A percentile compares a stretch with the other conserved stretches of the same genome.
Conservation (phyloP, 2,797 vertebrate genomes). For the Eptatretus atami region DNA sequence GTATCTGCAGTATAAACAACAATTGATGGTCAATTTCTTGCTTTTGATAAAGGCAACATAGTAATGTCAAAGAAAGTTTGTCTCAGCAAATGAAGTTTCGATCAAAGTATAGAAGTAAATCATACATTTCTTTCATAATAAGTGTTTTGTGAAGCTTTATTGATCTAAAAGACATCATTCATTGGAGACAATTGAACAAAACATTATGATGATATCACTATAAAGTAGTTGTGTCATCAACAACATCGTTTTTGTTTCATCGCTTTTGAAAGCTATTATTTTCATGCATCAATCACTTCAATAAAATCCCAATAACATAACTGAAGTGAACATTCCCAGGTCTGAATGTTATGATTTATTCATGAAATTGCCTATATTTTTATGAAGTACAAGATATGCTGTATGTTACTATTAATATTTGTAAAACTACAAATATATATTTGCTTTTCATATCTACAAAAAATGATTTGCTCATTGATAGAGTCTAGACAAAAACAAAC, state of each 20-base stretch:
- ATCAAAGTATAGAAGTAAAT: not conserved
- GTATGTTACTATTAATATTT: too few species aligned
- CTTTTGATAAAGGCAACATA: conserved; percentile 16
- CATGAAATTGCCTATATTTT: too few species aligned
- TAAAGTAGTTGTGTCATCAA: too few species aligned
- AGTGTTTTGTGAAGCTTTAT: not conserved
- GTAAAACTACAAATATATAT: not conserved
- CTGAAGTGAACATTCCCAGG: too few species aligned
- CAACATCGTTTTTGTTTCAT: too few species aligned
- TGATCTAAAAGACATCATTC: not conserved
- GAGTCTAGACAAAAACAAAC: not conserved
- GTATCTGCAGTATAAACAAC: conserved; percentile 23
- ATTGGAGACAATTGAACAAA: not conserved
- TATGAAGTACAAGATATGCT: too few species aligned
- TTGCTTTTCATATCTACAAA: not conserved
- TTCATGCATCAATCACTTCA: too few species aligned
- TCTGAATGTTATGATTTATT: too few species aligned
- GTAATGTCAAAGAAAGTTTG: not conserved
- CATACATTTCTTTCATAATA: not conserved
- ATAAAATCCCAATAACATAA: too few species aligned
- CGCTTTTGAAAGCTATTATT: too few species aligned
- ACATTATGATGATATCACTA: too few species aligned
- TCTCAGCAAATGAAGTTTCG: conserved; percentile 5
- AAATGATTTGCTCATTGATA: conserved; percentile 1
- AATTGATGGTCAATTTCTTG: conserved; percentile 24